Evolutionary conservation across 2,113 vertebrate species (phyloP), one percentile per base, ranked within the genome.

Genomic region (Tinamus guttatus): DNA sequence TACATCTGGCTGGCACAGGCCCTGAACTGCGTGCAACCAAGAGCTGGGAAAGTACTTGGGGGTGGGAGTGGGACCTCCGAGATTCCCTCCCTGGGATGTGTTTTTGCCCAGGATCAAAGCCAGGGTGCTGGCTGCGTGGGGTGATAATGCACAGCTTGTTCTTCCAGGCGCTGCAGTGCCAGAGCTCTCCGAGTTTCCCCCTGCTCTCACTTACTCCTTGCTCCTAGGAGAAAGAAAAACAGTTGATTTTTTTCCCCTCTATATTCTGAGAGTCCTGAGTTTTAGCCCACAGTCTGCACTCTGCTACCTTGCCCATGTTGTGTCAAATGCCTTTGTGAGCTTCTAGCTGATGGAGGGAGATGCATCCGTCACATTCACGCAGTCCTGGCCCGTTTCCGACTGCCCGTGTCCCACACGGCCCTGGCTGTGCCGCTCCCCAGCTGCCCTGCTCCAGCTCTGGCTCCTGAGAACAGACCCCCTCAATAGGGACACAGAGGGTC

Each of bases 21-120:
- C 54, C 68, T 63, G 64, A 75, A 60, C 76, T 38, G 36, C 0
- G 0, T 54, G 70, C 75, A 63, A 62, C 60, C 47, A 68, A 68
- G 51, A 69, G 62, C 69, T 87, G 74, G 58, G 65, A 85, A 63
- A 24, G 67, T 52, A 43, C 51, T 49, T 58, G 17, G 6, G 22
- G 27, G 24, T 86, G 40, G 63, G 54, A 89, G 30, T n/a, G 82
- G 79, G 51, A 63, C 68, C 86, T 78, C 88, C 93, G 78, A 94
- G 83, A 59, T 1, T 85, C 73, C 73, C 34, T 89, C 71, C 43
- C 43, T 36, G 43, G 91, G 68, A 69, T 28, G n/a, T 68, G 43
- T 18, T 83, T 91, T 81, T 63, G 87, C 71, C 40, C 64, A 93
- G 73, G 79, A 94, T 88, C 80, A 93, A 88, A 96, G 80, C 52